Evolutionary conservation across 2,113 vertebrate genomes (phyloP), one percentile per base, ranked within the genome.

Genomic region (Mus spicilegus): DNA sequence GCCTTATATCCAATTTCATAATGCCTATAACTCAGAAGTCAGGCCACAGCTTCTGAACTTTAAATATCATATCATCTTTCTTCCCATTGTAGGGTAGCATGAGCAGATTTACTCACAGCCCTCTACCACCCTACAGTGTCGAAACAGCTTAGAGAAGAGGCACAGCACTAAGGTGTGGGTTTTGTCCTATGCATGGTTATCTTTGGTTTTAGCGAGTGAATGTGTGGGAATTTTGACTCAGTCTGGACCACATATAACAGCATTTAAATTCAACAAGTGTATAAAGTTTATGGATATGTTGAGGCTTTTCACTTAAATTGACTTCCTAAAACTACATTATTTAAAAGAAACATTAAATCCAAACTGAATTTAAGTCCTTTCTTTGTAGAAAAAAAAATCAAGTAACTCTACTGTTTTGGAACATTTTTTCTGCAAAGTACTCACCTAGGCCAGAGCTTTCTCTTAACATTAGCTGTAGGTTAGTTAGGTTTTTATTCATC

Each of bases 111-210:
- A 75, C 33, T 76, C n/a, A 61, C 90, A 1, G 24, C 73, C 42
- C 19, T 14, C 17, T 30, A 69, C 24, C 63, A 69, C 36, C 36
- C 14, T 54, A 89, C 77, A 58, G 22, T 63, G 86, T 36, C 28
- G 77, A 92, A 92, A 86, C 22, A 86, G 58, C 88, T 93, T 77
- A 82, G 61, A 73, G 95, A 96, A 91, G 77, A 72, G 89, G 56
- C 75, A 75, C 28, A 72, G 61, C 72, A 67, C 63, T 70, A 58
- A 73, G 93, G 86, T 91, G 67, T 96, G 36, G 84, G 22, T 87
- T 89, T 67, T 91, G 28, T 13, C 92, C 30, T 70, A 0, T 65
- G 36, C 28, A 33, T 4, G 72, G 3, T 82, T 95, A 72, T 73
- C 58, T 87, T 4, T 69, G 26, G 73, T 51, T 93, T 92, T 88